A percentile compares a stretch with the other conserved stretches of the same genome.
phyloP scores from a whole-genome alignment of 2,797 vertebrate genomes.

The Emydoidea blandingii region DNA sequence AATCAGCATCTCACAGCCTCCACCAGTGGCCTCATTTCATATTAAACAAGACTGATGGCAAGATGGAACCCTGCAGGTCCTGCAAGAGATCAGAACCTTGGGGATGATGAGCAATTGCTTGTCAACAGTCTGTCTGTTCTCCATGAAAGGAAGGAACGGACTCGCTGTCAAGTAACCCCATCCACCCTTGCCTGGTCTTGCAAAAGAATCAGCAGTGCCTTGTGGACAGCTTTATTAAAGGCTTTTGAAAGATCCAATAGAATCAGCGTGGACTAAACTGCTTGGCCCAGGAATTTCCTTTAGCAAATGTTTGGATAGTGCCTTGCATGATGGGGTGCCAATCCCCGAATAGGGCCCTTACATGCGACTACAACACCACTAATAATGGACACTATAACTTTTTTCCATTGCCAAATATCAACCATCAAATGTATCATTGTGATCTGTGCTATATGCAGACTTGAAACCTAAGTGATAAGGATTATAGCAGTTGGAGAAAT shows the following conservation, averaged over 20 bases:
- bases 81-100: neutral
- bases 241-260: neutral
- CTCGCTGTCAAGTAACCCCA: neutral
- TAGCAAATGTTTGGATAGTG: neutral
- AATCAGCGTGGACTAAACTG: neutral
- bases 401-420: neutral
- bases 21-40: neutral
- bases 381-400: neutral
- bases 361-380: neutral
- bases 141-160: neutral
- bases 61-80: neutral
- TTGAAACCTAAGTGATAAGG: neutral
- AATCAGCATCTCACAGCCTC: neutral
- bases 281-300: neutral
- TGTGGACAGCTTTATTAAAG: neutral
- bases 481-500: neutral
- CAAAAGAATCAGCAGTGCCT: neutral
- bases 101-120: neutral
- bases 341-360: neutral
- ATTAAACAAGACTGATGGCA: neutral
- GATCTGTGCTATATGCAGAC: neutral
- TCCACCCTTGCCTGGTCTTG: neutral
- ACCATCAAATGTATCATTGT: neutral
- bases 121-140: neutral
- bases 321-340: neutral